A percentile compares a stretch with the other conserved stretches of the same genome.
Conservation (phyloP, 2,113 vertebrate genomes). For the Sardina pilchardus region DNA sequence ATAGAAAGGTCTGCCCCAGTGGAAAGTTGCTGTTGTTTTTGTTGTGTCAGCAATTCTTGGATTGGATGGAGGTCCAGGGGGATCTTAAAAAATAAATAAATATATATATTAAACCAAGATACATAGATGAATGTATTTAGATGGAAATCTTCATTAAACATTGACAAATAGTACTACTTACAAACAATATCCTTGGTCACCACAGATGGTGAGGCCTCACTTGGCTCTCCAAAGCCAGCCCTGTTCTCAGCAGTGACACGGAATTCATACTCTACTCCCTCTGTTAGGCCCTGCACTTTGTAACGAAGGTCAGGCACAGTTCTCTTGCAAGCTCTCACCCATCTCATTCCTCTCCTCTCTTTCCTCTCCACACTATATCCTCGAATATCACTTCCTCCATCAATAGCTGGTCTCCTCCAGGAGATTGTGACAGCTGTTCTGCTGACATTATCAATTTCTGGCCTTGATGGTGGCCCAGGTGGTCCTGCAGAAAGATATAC, state of each 20-base stretch:
- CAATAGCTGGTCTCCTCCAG: constrained; percentile 90
- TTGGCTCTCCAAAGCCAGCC: constrained; percentile 94
- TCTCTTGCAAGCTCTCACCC: constrained; percentile 93
- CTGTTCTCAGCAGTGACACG: constrained; percentile 96
- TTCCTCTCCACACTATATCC: constrained; percentile 91
- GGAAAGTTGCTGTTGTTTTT: constrained; percentile 89
- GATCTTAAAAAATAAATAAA: constrained; percentile 74
- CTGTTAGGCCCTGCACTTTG: constrained; percentile 90
- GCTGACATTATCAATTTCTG: constrained; percentile 89
- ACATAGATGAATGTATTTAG: not conserved
- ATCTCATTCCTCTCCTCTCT: constrained; percentile 92
- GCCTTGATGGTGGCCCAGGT: constrained; percentile 90
- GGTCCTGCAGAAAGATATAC: constrained; percentile 59
- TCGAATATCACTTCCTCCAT: constrained; percentile 96
- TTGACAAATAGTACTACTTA: constrained; percentile 69
- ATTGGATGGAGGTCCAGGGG: constrained; percentile 95
- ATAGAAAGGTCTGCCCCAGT: constrained; percentile 92
- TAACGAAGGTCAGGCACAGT: constrained; percentile 90
- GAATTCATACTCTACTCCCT: constrained; percentile 96
- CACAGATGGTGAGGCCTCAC: constrained; percentile 82
- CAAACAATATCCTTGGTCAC: constrained; percentile 92
- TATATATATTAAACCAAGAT: not conserved
- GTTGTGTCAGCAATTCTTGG: constrained; percentile 91
- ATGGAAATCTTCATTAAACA: not conserved
- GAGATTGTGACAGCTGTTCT: constrained; percentile 87